phyloP scores from a whole-genome alignment of 1,140 invertebrate genomes.

The Diabrotica virgifera region DNA sequence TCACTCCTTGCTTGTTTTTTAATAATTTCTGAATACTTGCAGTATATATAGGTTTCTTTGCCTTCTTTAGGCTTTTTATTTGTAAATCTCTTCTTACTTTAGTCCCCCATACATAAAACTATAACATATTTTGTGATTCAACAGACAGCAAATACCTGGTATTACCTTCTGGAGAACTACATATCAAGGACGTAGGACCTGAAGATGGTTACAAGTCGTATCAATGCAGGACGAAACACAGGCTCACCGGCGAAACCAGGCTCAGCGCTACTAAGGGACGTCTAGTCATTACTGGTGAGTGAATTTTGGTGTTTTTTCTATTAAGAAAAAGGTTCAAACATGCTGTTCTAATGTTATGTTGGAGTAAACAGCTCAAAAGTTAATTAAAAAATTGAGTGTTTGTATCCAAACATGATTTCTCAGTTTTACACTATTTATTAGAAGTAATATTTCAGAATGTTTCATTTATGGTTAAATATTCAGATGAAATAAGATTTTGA shows the following conservation, averaged over 20 bases:
- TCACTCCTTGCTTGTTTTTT: neutral
- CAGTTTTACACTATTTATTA: no score
- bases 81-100: neutral
- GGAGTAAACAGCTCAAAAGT: no score
- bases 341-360: neutral
- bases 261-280: slow-evolving; percentile 90
- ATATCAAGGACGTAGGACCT: slow-evolving; percentile 88
- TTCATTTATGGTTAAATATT: no score
- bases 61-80: slow-evolving; percentile 3
- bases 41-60: neutral
- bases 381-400: no score
- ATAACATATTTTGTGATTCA: slow-evolving; percentile 3
- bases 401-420: no score
- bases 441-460: no score
- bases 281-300: slow-evolving; percentile 93
- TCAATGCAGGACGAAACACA: slow-evolving; percentile 90
- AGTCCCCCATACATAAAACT: neutral
- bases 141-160: slow-evolving; percentile 92
- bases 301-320: slow-evolving; percentile 25
- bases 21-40: neutral
- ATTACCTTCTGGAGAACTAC: slow-evolving; percentile 87
- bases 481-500: no score
- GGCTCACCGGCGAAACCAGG: slow-evolving; percentile 88
- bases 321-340: slow-evolving; percentile 8
- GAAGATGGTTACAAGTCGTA: slow-evolving; percentile 93